Evolutionary conservation across 2,113 vertebrate species (phyloP).

Genomic region (Melanotaenia duboulayi): DNA sequence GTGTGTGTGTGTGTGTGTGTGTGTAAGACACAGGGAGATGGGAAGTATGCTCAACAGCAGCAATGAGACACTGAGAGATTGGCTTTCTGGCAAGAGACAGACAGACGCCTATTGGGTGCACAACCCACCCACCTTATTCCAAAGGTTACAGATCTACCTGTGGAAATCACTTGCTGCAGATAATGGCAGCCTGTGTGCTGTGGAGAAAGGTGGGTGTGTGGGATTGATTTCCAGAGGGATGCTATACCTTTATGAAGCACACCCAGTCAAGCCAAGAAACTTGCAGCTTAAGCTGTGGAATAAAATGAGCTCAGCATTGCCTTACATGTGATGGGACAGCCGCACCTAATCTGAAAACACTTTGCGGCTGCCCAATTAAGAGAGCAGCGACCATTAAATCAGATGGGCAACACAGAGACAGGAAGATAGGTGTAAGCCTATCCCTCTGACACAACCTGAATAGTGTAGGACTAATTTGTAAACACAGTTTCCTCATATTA

Average conservation of each 20-base stretch:
- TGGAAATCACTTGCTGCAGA: slow-evolving; percentile 63
- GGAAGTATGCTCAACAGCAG: slow-evolving; percentile 47
- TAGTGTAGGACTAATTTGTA: not conserved
- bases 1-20: slow-evolving; percentile 10
- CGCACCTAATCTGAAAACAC: slow-evolving; percentile 23
- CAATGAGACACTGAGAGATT: slow-evolving; percentile 74
- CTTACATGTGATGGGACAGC: slow-evolving; percentile 12
- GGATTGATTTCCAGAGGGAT: slow-evolving; percentile 71
- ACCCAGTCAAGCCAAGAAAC: slow-evolving; percentile 46
- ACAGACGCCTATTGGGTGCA: slow-evolving; percentile 75
- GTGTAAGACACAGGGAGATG: slow-evolving; percentile 11
- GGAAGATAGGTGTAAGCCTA: not conserved
- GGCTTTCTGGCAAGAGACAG: slow-evolving; percentile 81
- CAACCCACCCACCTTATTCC: slow-evolving; percentile 73
- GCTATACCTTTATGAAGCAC: slow-evolving; percentile 54
- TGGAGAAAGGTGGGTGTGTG: slow-evolving; percentile 49
- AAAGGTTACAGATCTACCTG: slow-evolving; percentile 72
- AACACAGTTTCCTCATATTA: not conserved
- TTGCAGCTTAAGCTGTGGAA: slow-evolving; percentile 39
- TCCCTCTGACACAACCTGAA: not conserved
- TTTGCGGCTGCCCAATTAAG: slow-evolving; percentile 9
- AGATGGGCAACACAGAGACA: not conserved
- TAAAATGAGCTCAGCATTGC: slow-evolving; percentile 48
- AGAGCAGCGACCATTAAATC: slow-evolving; percentile 15
- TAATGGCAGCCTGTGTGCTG: slow-evolving; percentile 75